Conservation (phyloP, 2,888 invertebrate species). For the Resseliella maxima region DNA sequence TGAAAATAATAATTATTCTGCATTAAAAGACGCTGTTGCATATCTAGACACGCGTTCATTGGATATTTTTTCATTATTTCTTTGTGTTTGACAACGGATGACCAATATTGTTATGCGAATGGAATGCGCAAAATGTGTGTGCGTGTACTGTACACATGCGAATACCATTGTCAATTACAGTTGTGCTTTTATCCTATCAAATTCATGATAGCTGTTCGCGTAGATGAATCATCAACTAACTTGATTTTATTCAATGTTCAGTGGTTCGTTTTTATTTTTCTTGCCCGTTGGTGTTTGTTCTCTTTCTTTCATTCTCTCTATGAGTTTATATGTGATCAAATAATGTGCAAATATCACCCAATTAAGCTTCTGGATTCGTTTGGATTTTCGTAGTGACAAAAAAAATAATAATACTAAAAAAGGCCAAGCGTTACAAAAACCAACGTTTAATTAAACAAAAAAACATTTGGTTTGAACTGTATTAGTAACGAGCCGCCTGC, state of each 20-base stretch:
- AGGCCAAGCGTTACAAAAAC: not conserved
- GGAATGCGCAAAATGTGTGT: conserved; percentile 25
- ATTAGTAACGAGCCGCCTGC: not conserved
- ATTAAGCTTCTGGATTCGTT: conserved; percentile 10
- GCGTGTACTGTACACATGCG: conserved; percentile 1
- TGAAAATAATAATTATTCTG: not conserved
- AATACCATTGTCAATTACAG: conserved; percentile 34
- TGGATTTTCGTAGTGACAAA: not conserved
- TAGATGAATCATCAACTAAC: conserved; percentile 1
- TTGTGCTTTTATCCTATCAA: not conserved
- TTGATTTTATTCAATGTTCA: no score
- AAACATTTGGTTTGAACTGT: not conserved
- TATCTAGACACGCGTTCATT: conserved; percentile 46
- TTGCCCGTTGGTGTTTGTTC: not conserved
- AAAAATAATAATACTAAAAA: not conserved
- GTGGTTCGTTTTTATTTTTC: not conserved
- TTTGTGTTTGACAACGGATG: not conserved
- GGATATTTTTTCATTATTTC: not conserved
- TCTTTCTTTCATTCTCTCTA: not conserved
- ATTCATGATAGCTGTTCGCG: not conserved
- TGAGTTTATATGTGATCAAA: not conserved
- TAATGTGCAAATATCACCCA: not conserved
- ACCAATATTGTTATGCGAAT: conserved; percentile 22
- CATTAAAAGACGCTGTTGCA: conserved; percentile 34
- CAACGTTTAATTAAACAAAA: not conserved